A percentile compares a stretch with the other conserved stretches of the same genome.
phyloP scores from a whole-genome alignment of 2,113 vertebrate species.

The Pelmatolapia mariae region DNA sequence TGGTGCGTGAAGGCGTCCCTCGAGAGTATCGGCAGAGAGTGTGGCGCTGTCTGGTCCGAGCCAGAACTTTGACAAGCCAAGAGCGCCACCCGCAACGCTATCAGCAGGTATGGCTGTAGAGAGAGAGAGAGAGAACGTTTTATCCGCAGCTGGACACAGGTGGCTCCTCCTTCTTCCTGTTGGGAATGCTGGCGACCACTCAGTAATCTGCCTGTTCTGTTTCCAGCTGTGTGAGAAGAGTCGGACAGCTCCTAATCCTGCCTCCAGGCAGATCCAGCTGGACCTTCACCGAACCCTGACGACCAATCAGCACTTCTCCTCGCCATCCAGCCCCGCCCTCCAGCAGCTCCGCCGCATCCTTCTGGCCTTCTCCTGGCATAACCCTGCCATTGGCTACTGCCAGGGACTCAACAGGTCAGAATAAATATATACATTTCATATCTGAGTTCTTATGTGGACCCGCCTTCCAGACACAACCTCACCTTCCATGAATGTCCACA shows the following conservation, averaged over 20 bases:
- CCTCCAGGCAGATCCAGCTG: constrained; percentile 87
- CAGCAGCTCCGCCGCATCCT: constrained; percentile 84
- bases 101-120: constrained; percentile 40
- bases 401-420: constrained; percentile 91
- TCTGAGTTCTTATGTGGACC: not conserved
- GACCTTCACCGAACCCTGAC: constrained; percentile 92
- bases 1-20: constrained; percentile 83
- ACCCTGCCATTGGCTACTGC: constrained; percentile 89
- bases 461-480: not conserved
- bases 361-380: constrained; percentile 92
- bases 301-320: constrained; percentile 86
- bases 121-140: not conserved
- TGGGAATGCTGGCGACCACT: not conserved
- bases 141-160: not conserved
- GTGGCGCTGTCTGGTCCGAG: constrained; percentile 82
- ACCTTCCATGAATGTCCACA: constrained; percentile 20
- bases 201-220: not conserved
- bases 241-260: constrained; percentile 71
- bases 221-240: constrained; percentile 73
- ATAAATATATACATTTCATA: not conserved
- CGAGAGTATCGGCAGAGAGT: constrained; percentile 76
- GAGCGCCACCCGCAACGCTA: constrained; percentile 70
- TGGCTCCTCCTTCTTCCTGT: not conserved
- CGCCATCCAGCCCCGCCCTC: constrained; percentile 78
- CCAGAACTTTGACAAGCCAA: constrained; percentile 56